Conservation (phyloP, 2,797 vertebrate genomes). For the Odontamblyopus rebecca region DNA sequence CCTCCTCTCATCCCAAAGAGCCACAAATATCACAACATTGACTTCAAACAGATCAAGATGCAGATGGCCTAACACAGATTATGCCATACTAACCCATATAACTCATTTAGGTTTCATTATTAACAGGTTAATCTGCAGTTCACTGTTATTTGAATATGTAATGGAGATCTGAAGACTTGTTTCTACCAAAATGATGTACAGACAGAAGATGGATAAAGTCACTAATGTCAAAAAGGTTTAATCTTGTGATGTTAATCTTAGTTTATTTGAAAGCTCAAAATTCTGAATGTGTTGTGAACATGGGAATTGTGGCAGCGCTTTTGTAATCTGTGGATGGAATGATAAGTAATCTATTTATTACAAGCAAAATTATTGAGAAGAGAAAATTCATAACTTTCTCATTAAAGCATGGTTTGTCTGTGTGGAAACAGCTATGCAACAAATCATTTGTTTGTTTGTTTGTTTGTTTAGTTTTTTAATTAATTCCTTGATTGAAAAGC, state of each 20-base stretch:
- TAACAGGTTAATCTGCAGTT: conserved; percentile 13
- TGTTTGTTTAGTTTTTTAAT: background rate
- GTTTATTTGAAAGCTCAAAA: no score
- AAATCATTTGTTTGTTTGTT: background rate
- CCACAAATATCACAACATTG: conserved; percentile 50
- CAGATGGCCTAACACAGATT: conserved; percentile 44
- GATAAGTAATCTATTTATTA: background rate
- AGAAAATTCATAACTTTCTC: background rate
- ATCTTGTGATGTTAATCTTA: background rate
- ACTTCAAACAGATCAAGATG: conserved; percentile 58
- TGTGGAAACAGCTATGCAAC: background rate
- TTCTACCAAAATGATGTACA: no score
- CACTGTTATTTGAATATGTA: conserved; percentile 18
- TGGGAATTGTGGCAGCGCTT: background rate
- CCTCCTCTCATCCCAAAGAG: conserved; percentile 56
- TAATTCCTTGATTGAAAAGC: background rate
- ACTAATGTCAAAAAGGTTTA: background rate
- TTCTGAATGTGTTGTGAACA: background rate
- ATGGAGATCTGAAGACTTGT: conserved; percentile 15
- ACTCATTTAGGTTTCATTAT: conserved; percentile 46
- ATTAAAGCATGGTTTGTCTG: background rate
- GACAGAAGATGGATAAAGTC: background rate
- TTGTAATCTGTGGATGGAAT: background rate
- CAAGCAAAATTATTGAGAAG: background rate
- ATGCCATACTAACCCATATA: conserved; percentile 46